A percentile compares a stretch with the other conserved stretches of the same genome.
phyloP scores from a whole-genome alignment of 2,888 invertebrate species.

The Temnothorax ravouxi region DNA sequence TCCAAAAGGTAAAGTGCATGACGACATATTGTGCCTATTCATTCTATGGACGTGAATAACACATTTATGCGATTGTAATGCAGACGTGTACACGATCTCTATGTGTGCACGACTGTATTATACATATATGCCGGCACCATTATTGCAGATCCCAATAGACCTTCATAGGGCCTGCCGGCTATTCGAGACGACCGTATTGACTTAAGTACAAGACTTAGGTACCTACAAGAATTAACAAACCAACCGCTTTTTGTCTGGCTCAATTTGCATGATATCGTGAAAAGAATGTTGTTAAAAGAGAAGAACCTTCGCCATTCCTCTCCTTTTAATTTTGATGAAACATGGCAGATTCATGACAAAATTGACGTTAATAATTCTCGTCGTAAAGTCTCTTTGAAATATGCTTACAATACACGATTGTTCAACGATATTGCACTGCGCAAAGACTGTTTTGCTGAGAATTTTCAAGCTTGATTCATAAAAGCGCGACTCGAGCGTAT shows the following conservation, averaged over 20 bases:
- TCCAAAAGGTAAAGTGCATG: conserved; percentile 48
- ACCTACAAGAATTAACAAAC: conserved; percentile 82
- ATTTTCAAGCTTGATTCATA: conserved; percentile 62
- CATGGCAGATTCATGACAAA: too few relatives aligned
- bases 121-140: conserved; percentile 56
- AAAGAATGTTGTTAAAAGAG: conserved; percentile 58
- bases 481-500: conserved; percentile 45
- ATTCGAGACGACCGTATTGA: conserved; percentile 83
- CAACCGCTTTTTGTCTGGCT: conserved; percentile 69
- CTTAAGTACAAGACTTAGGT: conserved; percentile 71
- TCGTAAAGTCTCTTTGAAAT: conserved; percentile 34
- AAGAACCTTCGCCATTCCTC: neutral
- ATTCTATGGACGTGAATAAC: conserved; percentile 38
- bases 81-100: conserved; percentile 61
- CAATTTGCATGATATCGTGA: conserved; percentile 57
- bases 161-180: conserved; percentile 69
- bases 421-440: conserved; percentile 26
- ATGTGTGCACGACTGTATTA: conserved; percentile 24
- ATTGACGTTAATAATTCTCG: neutral
- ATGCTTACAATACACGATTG: conserved; percentile 4
- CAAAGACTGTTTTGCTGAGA: neutral
- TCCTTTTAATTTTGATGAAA: neutral
- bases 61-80: conserved; percentile 12
- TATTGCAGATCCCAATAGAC: conserved; percentile 64
- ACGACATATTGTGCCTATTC: conserved; percentile 63